Evolutionary conservation across 2,113 vertebrate genomes (phyloP), one percentile per base, ranked within the genome.

Genomic region (Elgaria multicarinata): DNA sequence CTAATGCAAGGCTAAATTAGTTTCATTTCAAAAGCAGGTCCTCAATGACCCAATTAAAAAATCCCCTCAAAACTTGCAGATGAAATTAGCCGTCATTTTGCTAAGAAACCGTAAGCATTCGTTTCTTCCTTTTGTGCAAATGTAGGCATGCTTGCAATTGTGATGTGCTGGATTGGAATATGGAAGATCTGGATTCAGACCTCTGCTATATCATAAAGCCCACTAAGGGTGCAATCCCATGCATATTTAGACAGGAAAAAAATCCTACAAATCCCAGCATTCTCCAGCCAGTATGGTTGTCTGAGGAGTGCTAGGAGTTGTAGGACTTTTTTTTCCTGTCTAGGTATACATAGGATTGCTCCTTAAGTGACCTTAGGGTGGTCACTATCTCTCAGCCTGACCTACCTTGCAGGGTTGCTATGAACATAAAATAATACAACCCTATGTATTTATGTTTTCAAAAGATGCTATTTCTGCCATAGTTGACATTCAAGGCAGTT

Each of bases 1-100:
- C 39, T 42, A n/a, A 76, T 20, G 18, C 20, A 78, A 83, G 39
- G 44, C 22, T 64, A 62, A 87, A 44, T 88, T 62, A 33, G 72
- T 77, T 36, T n/a, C 58, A 46, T 3, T 74, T 91, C 75, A 1
- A 90, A 92, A 93, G 55, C 1, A 0, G 81, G 53, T 24, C 79
- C 84, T 39, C 67, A 50, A 36, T 83, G 26, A 86, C 87, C 76
- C 85, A 90, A 85, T 53, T 62, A 69, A 28, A 69, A 90, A 80
- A 89, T 76, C 55, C 72, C 85, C 44, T 1, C 28, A 74, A 85
- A 77, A 83, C 26, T 6, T 6, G 75, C 42, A 36, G 28, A 75
- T 55, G 1, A 87, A 28, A 39, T 74, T 67, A 42, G 87, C 8
- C 13, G 18, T 22, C 50, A 53, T 74, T 74, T 74, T 67, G 75